Base-by-base conservation (phyloP, 2,888 invertebrate species). In the Oxycera nigricornis region DNA sequence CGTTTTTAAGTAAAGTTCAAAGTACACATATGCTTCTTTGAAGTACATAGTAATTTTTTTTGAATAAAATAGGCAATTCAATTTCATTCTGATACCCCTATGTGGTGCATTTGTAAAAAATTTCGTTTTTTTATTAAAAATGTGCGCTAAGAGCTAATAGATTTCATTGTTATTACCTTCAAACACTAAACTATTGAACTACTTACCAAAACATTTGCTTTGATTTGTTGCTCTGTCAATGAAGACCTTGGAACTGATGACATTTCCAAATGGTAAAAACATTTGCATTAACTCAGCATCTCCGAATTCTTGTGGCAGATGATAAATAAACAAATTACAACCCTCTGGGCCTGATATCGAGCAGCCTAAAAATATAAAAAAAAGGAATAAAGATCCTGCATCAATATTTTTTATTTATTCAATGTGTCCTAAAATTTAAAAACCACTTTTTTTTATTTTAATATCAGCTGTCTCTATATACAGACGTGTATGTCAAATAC, bases 311-410 rank as follows among this genome's bases (percentile, higher is more conserved):
- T 98, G 98, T 80, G 99, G 99, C 88, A 99, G 92, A 89, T 99
- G 99, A 90, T 99, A 99, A 89, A 99, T 99, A 91, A 99, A 99
- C 82, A 99, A 92, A 88, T 99, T 99, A 90, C 98, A 98, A 85
- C 98, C 99, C 89, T 99, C 98, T 81, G 98, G 98, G 86, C 98
- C 98, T 86, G 95, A 94, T 89, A 95, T 94, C 85, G 95, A 95
- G 89, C 95, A 95, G 86, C 95, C 95, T 94, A 90, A 89, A 87
- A 90, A 90, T 89, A 90, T 88, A 86, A 90, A 86, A 87, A 89
- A 89, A 88, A n/a, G n/a, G n/a, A n/a, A n/a, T n/a, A n/a, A n/a
- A n/a, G n/a, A n/a, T n/a, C n/a, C n/a, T n/a, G n/a, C n/a, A n/a
- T n/a, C n/a, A n/a, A n/a, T n/a, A n/a, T n/a, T n/a, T n/a, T n/a